These are phyloP conservation scores for Spea multiplicata DNA, from an alignment of 2,113 vertebrate genomes.

Conservation along the genomic window DNA sequence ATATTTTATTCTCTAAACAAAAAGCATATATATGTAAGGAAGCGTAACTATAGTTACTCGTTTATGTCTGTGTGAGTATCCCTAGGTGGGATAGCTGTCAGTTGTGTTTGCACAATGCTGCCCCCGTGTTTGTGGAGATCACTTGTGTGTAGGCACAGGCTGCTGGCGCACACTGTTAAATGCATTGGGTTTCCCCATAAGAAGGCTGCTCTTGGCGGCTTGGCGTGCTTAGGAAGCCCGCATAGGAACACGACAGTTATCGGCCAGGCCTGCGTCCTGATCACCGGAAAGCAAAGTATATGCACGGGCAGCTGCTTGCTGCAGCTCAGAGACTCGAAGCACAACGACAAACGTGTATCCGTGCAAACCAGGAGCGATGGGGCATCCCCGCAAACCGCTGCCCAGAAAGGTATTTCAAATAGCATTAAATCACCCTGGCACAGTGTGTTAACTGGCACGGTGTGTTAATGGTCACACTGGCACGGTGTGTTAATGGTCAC, in stretches of 20 bases:
- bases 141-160: neutral
- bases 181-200: neutral
- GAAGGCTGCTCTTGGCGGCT: neutral
- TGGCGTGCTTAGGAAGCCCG: neutral
- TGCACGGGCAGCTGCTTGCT: constrained; percentile 49
- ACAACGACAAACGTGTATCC: constrained; percentile 54
- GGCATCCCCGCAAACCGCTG: constrained; percentile 59
- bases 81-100: neutral
- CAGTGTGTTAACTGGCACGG: too few relatives aligned
- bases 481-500: too few relatives aligned
- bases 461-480: too few relatives aligned
- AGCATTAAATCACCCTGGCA: too few relatives aligned
- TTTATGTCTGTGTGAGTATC: too few relatives aligned
- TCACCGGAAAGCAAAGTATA: constrained; percentile 47
- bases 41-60: too few relatives aligned
- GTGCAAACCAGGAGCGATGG: constrained; percentile 56
- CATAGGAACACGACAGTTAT: neutral
- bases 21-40: too few relatives aligned
- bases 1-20: too few relatives aligned
- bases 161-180: neutral
- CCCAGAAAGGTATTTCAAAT: constrained; percentile 75
- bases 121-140: constrained; percentile 11
- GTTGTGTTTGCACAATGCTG: neutral
- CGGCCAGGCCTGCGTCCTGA: neutral
- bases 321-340: neutral